Base-by-base conservation (phyloP, 1,140 invertebrate species). In the Zaprionus lachaisei region DNA sequence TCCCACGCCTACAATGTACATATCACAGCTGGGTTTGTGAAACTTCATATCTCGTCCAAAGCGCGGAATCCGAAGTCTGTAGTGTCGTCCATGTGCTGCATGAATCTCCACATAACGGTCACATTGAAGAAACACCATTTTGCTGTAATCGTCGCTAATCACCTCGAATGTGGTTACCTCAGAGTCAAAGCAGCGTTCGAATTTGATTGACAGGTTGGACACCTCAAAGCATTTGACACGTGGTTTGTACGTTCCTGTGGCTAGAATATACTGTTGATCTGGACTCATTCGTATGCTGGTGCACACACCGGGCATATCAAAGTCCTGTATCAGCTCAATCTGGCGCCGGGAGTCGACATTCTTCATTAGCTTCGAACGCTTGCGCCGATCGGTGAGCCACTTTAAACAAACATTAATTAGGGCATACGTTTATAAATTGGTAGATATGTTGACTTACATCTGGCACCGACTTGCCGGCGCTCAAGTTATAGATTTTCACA, bases 241-340 rank as follows among this genome's bases (percentile, higher is more conserved):
- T 17, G 99, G 99, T 93, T 99, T 99, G 92, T 99, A 99, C 71
- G 98, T 97, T 38, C 99, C 98, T 37, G 98, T 97, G 24, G 96
- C 97, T 79, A 99, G 94, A 73, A 99, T 96, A 93, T 98, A 99
- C 74, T 99, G 96, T 24, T 97, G 96, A 95, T 99, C 98, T 84
- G 95, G 96, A n/a, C 98, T 97, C 55, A 98, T 94, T 92, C 95
- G 95, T 49, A 99, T 95, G 47, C 95, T 95, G 44, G 96, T 97
- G 90, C 98, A 99, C 2, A 99, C 94, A 71, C 95, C 97, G 64
- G 99, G 99, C 99, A 99, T 99, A 80, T 99, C 97, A 95, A 99
- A 99, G 92, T 99, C 99, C 94, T 99, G 99, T 83, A 99, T 98
- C 17, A 99, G 95, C 93, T 99, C 97, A 77, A 99, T 99, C 89